Evolutionary conservation across 2,888 invertebrate genomes (phyloP).

Genomic region (Trisateles emortualis): DNA sequence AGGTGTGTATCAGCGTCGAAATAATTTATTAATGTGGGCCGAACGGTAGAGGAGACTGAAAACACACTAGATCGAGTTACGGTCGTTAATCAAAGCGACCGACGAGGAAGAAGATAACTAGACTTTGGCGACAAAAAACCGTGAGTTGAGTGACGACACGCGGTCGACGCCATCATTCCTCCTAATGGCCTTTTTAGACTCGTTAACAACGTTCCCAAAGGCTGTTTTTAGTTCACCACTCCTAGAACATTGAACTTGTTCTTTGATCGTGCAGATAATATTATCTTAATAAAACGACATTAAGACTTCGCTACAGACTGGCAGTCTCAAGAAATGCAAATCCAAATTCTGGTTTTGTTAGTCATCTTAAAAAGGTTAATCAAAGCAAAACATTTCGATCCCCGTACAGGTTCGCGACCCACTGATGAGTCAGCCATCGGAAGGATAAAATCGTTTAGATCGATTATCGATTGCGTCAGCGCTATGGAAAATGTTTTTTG

Average conservation of each 20-base stretch:
- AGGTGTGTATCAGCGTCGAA: slow-evolving; percentile 59
- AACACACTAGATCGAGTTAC: slow-evolving; percentile 71
- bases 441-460: slow-evolving; percentile 70
- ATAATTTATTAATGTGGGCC: slow-evolving; percentile 69
- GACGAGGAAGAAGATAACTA: slow-evolving; percentile 61
- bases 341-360: slow-evolving; percentile 59
- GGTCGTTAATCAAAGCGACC: slow-evolving; percentile 75
- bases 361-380: slow-evolving; percentile 71
- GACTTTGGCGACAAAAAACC: slow-evolving; percentile 67
- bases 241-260: slow-evolving; percentile 49
- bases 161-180: slow-evolving; percentile 53
- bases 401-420: slow-evolving; percentile 50
- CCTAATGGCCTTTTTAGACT: slow-evolving; percentile 63
- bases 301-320: slow-evolving; percentile 15
- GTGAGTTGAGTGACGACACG: slow-evolving; percentile 58
- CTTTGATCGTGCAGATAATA: slow-evolving; percentile 17
- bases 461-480: slow-evolving; percentile 72
- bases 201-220: slow-evolving; percentile 59
- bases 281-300: slow-evolving; percentile 13
- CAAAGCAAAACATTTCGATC: slow-evolving; percentile 64
- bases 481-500: slow-evolving; percentile 44
- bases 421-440: slow-evolving; percentile 65
- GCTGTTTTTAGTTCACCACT: slow-evolving; percentile 54
- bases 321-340: slow-evolving; percentile 49
- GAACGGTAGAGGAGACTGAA: slow-evolving; percentile 57